Evolutionary conservation across 2,888 invertebrate genomes (phyloP).

Genomic region (Cremastinae sp.): DNA sequence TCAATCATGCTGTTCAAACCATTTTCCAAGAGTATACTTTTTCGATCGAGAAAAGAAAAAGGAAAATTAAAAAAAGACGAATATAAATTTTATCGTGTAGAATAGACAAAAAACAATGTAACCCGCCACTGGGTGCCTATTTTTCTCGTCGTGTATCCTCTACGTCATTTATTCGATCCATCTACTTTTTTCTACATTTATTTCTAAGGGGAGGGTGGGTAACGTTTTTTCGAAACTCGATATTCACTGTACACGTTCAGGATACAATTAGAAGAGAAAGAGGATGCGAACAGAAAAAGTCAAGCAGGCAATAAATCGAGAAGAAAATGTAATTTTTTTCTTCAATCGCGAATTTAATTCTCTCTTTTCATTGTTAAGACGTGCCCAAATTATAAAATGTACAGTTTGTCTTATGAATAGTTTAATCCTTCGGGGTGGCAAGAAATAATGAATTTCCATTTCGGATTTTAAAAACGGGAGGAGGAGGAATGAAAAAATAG

Average conservation of each 20-base stretch:
- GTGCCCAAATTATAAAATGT: constrained; percentile 8
- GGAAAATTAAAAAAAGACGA: constrained; percentile 4
- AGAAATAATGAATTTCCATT: constrained; percentile 18
- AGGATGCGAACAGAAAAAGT: constrained; percentile 7
- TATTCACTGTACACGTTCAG: constrained; percentile 36
- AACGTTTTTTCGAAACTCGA: constrained; percentile 3
- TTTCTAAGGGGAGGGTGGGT: background rate
- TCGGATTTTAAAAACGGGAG: constrained; percentile 4
- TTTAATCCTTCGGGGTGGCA: constrained; percentile 24
- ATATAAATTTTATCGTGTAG: constrained; percentile 29
- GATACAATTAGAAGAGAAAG: constrained; percentile 15
- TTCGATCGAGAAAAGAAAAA: constrained; percentile 11
- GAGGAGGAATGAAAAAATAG: constrained; percentile 3
- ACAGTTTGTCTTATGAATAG: constrained; percentile 25
- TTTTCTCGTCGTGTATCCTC: constrained; percentile 48
- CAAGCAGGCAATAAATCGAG: constrained; percentile 19
- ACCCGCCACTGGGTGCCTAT: constrained; percentile 55
- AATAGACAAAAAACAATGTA: constrained; percentile 37
- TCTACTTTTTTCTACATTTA: constrained; percentile 10
- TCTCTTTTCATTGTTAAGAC: background rate
- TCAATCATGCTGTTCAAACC: constrained; percentile 48
- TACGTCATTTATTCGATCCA: constrained; percentile 30
- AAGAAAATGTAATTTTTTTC: constrained; percentile 17
- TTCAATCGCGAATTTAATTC: background rate
- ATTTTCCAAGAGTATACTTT: constrained; percentile 38